phyloP scores from a whole-genome alignment of 1,140 invertebrate species.

The Neodiprion fabricii region DNA sequence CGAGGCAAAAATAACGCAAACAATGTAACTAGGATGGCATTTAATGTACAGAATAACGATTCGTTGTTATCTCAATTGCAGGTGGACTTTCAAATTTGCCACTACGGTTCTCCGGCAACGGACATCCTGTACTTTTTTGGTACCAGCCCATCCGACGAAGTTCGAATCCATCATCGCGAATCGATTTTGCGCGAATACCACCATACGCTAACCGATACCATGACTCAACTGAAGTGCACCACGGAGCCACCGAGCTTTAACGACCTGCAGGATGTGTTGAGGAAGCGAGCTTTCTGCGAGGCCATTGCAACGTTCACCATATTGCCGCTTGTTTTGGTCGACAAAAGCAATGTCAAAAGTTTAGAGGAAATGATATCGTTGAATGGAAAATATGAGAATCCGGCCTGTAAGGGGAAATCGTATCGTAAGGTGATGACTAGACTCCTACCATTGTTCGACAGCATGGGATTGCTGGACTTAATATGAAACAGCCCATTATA shows the following conservation, averaged over 20 bases:
- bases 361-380: slow-evolving; percentile 40
- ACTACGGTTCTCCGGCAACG: slow-evolving; percentile 57
- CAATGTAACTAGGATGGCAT: too few relatives aligned
- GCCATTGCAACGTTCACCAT: slow-evolving; percentile 39
- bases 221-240: slow-evolving; percentile 51
- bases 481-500: too few relatives aligned
- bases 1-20: too few relatives aligned
- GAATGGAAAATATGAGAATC: slow-evolving; percentile 27
- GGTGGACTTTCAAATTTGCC: slow-evolving; percentile 65
- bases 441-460: slow-evolving; percentile 38
- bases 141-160: slow-evolving; percentile 49
- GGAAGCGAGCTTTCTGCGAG: slow-evolving; percentile 40
- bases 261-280: slow-evolving; percentile 45
- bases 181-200: slow-evolving; percentile 56
- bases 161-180: slow-evolving; percentile 44
- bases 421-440: slow-evolving; percentile 38
- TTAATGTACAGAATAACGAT: too few relatives aligned
- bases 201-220: slow-evolving; percentile 40
- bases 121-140: slow-evolving; percentile 64
- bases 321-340: slow-evolving; percentile 42
- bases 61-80: slow-evolving; percentile 34
- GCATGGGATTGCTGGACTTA: slow-evolving; percentile 43
- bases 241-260: slow-evolving; percentile 52
- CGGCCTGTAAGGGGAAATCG: slow-evolving; percentile 16
- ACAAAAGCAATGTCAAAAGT: slow-evolving; percentile 36